Evolutionary conservation across 2,797 vertebrate species (phyloP).

Genomic region (Siniperca obscura): DNA sequence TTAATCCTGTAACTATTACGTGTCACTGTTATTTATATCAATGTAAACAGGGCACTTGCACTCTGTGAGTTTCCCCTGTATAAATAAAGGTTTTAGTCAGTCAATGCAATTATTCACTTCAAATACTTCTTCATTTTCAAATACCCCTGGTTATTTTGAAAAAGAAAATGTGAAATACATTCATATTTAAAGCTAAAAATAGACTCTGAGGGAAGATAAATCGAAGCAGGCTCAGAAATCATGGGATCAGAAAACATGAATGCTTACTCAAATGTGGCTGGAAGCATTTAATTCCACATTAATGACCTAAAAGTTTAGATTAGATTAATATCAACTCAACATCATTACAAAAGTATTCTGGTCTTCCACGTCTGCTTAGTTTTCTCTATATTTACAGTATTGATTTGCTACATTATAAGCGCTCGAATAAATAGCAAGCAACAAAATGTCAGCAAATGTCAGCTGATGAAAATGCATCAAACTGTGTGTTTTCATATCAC

Average conservation of each 20-base stretch:
- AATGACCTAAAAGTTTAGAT: conserved; percentile 16
- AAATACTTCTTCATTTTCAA: not conserved
- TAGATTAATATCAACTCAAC: conserved; percentile 7
- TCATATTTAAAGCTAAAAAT: not conserved
- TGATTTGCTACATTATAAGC: conserved; percentile 50
- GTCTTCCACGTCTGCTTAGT: conserved; percentile 8
- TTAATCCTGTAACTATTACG: not conserved
- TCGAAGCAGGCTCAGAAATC: not conserved
- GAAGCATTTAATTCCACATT: conserved; percentile 7
- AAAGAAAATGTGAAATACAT: not conserved
- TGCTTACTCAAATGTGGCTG: not conserved
- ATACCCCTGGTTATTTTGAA: not conserved
- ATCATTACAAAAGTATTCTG: conserved; percentile 16
- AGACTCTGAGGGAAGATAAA: not conserved
- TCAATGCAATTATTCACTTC: not conserved
- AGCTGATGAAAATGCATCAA: conserved; percentile 75
- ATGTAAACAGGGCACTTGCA: not conserved
- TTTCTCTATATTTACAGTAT: conserved; percentile 50
- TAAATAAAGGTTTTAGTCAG: not conserved
- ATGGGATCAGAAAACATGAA: not conserved
- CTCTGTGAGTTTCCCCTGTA: too few species aligned
- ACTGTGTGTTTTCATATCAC: conserved; percentile 59
- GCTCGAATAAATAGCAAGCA: conserved; percentile 49
- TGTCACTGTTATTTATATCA: not conserved
- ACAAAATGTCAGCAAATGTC: conserved; percentile 79